Percentiles rank a stretch among this genome's conserved stretches.
Evolutionary conservation across 2,113 vertebrate genomes (phyloP).

Genomic region (Anarrhichthys ocellatus): DNA sequence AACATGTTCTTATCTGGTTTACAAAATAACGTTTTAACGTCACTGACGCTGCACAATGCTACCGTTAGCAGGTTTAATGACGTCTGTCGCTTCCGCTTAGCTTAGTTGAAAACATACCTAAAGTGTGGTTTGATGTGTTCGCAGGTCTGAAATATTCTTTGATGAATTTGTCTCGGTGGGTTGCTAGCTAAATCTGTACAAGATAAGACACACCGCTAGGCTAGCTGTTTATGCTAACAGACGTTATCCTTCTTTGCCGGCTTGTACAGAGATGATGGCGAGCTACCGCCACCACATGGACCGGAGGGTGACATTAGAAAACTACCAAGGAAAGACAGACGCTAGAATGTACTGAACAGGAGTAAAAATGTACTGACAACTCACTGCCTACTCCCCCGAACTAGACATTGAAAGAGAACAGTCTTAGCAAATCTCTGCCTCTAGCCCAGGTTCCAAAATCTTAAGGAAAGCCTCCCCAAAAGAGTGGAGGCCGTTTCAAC

Average conservation of each 20-base stretch:
- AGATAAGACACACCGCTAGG: slow-evolving; percentile 3
- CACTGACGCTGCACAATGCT: slow-evolving; percentile 2
- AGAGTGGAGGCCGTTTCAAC: background rate
- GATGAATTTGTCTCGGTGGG: slow-evolving; percentile 9
- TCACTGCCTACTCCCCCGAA: background rate
- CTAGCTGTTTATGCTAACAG: slow-evolving; percentile 55
- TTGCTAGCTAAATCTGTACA: slow-evolving; percentile 1
- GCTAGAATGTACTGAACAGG: no score
- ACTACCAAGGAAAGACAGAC: background rate
- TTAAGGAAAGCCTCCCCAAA: background rate
- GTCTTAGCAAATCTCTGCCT: no score
- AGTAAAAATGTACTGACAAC: no score
- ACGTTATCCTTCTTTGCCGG: background rate
- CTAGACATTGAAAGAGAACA: background rate
- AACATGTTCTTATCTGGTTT: slow-evolving; percentile 26
- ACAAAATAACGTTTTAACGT: slow-evolving; percentile 7
- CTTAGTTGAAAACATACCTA: slow-evolving; percentile 49
- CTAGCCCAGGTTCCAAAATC: background rate
- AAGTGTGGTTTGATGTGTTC: background rate
- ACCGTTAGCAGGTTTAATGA: slow-evolving; percentile 1
- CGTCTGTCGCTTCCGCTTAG: background rate
- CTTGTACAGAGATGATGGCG: rapidly evolving
- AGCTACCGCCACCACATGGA: slow-evolving; percentile 40
- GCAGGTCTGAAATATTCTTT: background rate
- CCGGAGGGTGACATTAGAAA: background rate